Base-by-base conservation (phyloP, 1,140 invertebrate species). In the Popillia japonica region DNA sequence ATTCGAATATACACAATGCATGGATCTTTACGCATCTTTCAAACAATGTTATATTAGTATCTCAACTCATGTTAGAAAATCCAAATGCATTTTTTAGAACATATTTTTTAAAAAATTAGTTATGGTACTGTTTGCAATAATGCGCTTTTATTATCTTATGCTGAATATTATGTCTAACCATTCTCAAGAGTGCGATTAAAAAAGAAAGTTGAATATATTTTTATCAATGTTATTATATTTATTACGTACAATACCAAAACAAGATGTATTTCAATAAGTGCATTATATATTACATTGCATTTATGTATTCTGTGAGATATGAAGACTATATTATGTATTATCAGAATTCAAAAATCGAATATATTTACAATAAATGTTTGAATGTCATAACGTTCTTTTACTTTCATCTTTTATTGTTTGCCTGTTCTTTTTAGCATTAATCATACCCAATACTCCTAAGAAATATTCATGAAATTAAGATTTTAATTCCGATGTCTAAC, bases 91-190 rank as follows among this genome's bases (percentile, higher is more conserved):
- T 34, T 9, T 76, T 48, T 20, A n/a, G n/a, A 27, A 75, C 1
- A 22, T 42, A n/a, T 23, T 75, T n/a, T n/a, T 44, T 14, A 41
- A 75, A 14, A 44, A 17, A 22, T 55, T 76, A 48, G 41, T 55
- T 76, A 55, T 23, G 48, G 42, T 76, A 76, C 41, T 76, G 48
- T 76, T 76, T 76, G 41, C 48, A 76, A 68, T 68, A 7, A 68
- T 27, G 11, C 20, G 61, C 61, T 34, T 27, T 68, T 68, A 68
- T 68, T 68, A 22, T 68, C 20, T 27, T 68, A 68, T 68, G 61
- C 61, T 68, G 61, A 11, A 55, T 55, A 55, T 55, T 55, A 55
- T 55, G 48, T 68, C 61, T 68, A 68, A 22, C 61, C 61, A 17
- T 68, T 68, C 22, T 68, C 61, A 68, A 68, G 61, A 68, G 61